Base-by-base conservation (phyloP, 2,888 invertebrate species). In the Ophonus ardosiacus region DNA sequence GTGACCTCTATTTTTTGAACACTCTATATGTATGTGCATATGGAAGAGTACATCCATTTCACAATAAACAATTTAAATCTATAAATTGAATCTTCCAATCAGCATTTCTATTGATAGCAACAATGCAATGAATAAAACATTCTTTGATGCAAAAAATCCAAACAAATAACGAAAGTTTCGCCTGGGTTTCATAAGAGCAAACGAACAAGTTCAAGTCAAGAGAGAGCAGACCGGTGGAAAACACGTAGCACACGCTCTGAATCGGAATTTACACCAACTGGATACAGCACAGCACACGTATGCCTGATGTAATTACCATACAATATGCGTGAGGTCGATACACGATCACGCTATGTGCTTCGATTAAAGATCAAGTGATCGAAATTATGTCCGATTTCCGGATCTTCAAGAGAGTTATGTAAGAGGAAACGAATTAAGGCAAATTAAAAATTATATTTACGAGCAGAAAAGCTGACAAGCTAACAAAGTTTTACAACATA, bases 161-260 rank as follows among this genome's bases (percentile, higher is more conserved):
- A 74, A 74, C 71, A 74, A 74, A 63, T 63, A 63, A 74, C 71
- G 71, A 74, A 74, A 74, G 43, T 74, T 74, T 74, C 38, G 31
- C 21, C 24, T 24, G 7, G 40, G 43, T 74, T 74, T 74, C 71
- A 74, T 43, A 74, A 74, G 71, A 74, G 10, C 71, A 43, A 68
- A 18, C 38, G 8, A 74, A 43, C 71, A 74, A 74, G 71, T 74
- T 74, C 71, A 74, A 74, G 71, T 43, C 71, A 43, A 74, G 71
- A 43, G 71, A 74, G 71, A 74, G 71, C 43, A 40, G 68, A 68
- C 10, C 21, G 6, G 71, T 74, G 71, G 71, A 74, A 68, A 68
- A 68, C 68, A 68, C 24, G 68, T 7, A 15, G 43, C 15, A 18
- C 71, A 43, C 43, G 71, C 43, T 43, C 43, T 74, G 71, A 74